Evolutionary conservation across 1,140 invertebrate genomes (phyloP), one percentile per base, ranked within the genome.

Genomic region (Tribolium madens): DNA sequence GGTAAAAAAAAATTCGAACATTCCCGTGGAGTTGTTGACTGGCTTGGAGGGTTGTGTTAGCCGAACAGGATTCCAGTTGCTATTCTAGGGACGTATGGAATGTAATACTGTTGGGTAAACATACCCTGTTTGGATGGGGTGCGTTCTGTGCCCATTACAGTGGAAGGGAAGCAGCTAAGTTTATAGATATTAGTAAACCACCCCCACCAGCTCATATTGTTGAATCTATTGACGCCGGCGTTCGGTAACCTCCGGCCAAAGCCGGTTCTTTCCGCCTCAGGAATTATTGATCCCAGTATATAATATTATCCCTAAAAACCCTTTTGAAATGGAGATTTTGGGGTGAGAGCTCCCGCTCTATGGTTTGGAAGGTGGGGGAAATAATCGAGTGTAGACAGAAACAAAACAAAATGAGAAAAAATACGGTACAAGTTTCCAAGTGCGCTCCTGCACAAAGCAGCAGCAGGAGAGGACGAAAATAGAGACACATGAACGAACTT

Each of bases 321-420:
- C 78, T 80, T 80, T 79, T 79, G 73, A 80, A 80, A 80, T 80
- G 79, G 73, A 80, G 79, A 80, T 80, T 80, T 78, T 48, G 72
- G 74, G 53, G 78, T 76, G 73, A 80, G 77, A 74, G 60, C 57
- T 74, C 53, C 73, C 75, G 53, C 76, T 74, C 71, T 73, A 75
- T 70, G 73, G 77, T 78, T 76, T 64, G 52, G 14, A 76, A 47
- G 73, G 79, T 69, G 76, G 70, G 76, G 77, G 77, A 80, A 78
- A 76, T 80, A 78, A 80, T 78, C 77, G 79, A 75, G 77, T 78
- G 79, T 76, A 80, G 79, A 80, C 79, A 80, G 79, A 80, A 80
- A 80, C 79, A 80, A 78, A 80, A 80, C 77, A 80, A 80, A 80
- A 80, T 76, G 74, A 76, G 79, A 78, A 76, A 76, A 78, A 60